Conservation (phyloP, 2,797 vertebrate genomes). For the Halcyon badia region DNA sequence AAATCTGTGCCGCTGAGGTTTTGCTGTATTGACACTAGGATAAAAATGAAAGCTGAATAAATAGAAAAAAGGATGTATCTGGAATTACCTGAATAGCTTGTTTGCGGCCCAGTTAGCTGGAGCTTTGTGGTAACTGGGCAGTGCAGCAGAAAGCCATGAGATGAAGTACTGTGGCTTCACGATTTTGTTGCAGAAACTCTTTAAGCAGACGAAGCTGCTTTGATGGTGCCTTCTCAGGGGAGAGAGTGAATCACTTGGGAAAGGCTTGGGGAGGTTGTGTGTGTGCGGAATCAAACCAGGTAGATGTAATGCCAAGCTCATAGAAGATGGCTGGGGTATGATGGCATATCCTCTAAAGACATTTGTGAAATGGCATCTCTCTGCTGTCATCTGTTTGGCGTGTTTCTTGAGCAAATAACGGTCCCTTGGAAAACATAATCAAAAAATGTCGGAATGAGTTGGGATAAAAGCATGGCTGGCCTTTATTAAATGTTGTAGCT, state of each 20-base stretch:
- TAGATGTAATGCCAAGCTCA: not conserved
- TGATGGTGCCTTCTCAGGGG: not conserved
- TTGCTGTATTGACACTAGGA: not conserved
- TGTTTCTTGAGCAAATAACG: not conserved
- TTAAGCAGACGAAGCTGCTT: not conserved
- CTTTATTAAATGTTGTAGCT: not conserved
- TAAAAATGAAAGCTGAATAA: not conserved
- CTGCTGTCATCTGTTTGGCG: not conserved
- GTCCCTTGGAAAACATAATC: not conserved
- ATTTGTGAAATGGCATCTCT: not conserved
- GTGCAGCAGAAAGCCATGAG: not conserved
- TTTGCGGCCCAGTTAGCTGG: not conserved
- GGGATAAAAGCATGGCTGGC: not conserved
- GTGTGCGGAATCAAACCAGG: not conserved
- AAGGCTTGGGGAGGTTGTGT: not conserved
- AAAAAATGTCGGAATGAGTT: not conserved
- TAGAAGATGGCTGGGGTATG: not conserved
- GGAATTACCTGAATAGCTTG: not conserved
- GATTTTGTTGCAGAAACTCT: not conserved
- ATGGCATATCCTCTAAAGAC: not conserved
- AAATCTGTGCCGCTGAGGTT: not conserved
- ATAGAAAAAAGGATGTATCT: not conserved
- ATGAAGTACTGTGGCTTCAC: not conserved
- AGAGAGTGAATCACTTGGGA: not conserved
- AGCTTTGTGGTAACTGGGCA: not conserved